A percentile compares a stretch with the other conserved stretches of the same genome.
Conservation (phyloP, 2,113 vertebrate species). For the Philantomba maxwellii region DNA sequence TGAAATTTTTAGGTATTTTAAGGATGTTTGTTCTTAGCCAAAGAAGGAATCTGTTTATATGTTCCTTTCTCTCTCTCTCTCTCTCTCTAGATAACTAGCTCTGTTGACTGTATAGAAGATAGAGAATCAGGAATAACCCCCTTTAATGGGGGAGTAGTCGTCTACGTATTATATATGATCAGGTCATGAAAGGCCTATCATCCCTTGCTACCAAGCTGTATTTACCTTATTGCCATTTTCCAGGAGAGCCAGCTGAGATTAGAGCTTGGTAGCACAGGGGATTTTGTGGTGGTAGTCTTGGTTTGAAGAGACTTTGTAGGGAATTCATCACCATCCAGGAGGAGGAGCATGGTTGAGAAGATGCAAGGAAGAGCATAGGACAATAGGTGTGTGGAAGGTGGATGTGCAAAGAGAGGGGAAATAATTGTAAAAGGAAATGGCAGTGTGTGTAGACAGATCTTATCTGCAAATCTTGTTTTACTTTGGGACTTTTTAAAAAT, state of each 20-base stretch:
- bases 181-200: not conserved
- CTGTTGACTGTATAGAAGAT: not conserved
- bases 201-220: not conserved
- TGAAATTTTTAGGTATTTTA: not conserved
- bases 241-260: not conserved
- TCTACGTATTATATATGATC: not conserved
- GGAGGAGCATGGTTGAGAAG: not conserved
- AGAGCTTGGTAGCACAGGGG: not conserved
- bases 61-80: not conserved
- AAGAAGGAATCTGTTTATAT: not conserved
- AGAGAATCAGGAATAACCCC: not conserved
- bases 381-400: not conserved
- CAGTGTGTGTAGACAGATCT: not conserved
- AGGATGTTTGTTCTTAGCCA: not conserved
- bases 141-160: not conserved
- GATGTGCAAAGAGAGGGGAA: not conserved
- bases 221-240: not conserved
- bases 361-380: not conserved
- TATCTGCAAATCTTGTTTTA: not conserved
- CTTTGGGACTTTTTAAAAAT: not conserved
- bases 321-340: not conserved
- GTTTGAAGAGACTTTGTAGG: not conserved
- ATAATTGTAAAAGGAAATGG: not conserved
- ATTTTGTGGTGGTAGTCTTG: not conserved
- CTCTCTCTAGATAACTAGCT: not conserved